Conservation (phyloP, 2,113 vertebrate species). For the Verasper variegatus region DNA sequence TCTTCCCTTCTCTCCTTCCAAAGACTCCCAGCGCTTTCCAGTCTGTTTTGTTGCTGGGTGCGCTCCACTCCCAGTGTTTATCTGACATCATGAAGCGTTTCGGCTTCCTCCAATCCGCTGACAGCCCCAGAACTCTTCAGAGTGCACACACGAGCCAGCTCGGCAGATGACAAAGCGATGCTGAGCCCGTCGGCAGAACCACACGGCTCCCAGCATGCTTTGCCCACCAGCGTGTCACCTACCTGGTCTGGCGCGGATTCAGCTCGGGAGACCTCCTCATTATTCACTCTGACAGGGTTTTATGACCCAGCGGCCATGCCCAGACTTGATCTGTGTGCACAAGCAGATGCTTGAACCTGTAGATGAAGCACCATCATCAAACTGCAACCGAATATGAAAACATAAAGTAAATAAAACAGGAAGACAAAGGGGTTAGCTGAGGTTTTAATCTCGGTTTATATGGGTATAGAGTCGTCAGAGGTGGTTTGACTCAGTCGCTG, state of each 20-base stretch:
- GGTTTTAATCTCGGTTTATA: slow-evolving; percentile 11
- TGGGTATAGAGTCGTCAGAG: neutral
- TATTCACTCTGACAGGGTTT: slow-evolving; percentile 78
- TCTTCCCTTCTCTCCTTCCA: slow-evolving; percentile 23
- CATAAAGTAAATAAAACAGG: slow-evolving; percentile 25
- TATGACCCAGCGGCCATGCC: slow-evolving; percentile 61
- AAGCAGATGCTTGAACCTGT: slow-evolving; percentile 68
- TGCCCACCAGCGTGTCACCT: slow-evolving; percentile 74
- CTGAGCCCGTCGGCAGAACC: slow-evolving; percentile 55
- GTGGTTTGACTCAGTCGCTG: slow-evolving; percentile 65
- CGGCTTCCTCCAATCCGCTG: slow-evolving; percentile 38
- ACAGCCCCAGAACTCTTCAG: slow-evolving; percentile 60
- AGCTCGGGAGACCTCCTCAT: slow-evolving; percentile 66
- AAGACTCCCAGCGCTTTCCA: slow-evolving; percentile 67
- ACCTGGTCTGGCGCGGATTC: slow-evolving; percentile 63
- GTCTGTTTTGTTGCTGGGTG: slow-evolving; percentile 64
- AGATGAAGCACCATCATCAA: slow-evolving; percentile 38
- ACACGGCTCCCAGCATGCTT: slow-evolving; percentile 73
- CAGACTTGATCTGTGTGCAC: slow-evolving; percentile 47
- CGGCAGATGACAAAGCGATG: slow-evolving; percentile 67
- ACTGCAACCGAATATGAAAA: slow-evolving; percentile 19
- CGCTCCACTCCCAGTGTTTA: slow-evolving; percentile 56
- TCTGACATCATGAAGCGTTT: slow-evolving; percentile 64
- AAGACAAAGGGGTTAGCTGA: slow-evolving; percentile 2
- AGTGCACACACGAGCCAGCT: slow-evolving; percentile 44